A percentile compares a stretch with the other conserved stretches of the same genome.
These are phyloP conservation scores for Pangasianodon hypophthalmus DNA, from an alignment of 2,113 vertebrate species.

Conservation along the genomic window DNA sequence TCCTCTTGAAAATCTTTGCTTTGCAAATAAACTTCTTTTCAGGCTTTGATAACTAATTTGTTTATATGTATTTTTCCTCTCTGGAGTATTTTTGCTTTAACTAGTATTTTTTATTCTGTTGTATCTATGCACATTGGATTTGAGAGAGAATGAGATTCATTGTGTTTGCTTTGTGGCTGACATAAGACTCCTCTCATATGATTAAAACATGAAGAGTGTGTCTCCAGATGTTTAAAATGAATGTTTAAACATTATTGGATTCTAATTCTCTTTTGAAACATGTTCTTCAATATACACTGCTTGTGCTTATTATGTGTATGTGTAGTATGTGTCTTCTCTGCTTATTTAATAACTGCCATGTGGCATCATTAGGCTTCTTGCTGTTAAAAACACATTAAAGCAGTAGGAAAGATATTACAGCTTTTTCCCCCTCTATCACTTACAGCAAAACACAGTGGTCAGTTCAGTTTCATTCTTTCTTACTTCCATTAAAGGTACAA, in stretches of 20 bases:
- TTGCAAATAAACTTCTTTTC: neutral
- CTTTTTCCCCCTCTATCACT: neutral
- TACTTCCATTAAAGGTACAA: neutral
- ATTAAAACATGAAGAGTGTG: neutral
- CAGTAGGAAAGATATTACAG: constrained; percentile 1
- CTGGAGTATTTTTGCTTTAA: neutral
- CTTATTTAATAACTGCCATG: constrained; percentile 28
- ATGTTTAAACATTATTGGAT: constrained; percentile 62
- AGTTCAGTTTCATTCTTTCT: neutral
- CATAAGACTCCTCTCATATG: neutral
- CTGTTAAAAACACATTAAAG: constrained; percentile 51
- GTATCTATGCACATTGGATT: neutral
- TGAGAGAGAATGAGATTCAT: neutral
- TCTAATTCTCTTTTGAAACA: constrained; percentile 41
- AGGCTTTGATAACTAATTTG: neutral
- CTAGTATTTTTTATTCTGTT: neutral
- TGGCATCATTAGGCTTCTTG: constrained; percentile 14
- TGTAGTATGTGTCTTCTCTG: neutral
- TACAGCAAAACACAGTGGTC: neutral
- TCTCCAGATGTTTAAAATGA: constrained; percentile 51
- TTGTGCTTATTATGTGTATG: constrained; percentile 31
- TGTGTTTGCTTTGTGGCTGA: constrained; percentile 7
- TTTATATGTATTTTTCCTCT: neutral
- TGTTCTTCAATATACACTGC: constrained; percentile 1
- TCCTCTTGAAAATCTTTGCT: neutral